Evolutionary conservation across 2,888 invertebrate species (phyloP).

Genomic region (Microctonus aethiopoides): DNA sequence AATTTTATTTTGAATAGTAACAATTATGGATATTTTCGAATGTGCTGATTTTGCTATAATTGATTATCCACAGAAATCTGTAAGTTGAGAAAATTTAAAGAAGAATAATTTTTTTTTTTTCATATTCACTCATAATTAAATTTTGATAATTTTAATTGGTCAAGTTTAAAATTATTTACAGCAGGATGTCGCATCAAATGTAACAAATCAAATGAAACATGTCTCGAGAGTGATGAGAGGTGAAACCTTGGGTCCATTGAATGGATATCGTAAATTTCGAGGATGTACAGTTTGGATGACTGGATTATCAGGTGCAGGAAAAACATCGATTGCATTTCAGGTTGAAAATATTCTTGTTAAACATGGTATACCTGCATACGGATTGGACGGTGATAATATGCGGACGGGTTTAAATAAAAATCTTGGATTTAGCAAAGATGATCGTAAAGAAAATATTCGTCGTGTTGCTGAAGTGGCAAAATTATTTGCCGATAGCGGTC

Average conservation of each 20-base stretch:
- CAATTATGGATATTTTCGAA: too few species aligned
- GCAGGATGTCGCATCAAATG: too few species aligned
- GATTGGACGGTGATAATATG: conserved; percentile 97
- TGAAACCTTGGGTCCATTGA: conserved; percentile 86
- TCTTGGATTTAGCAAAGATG: conserved; percentile 92
- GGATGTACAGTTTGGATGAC: conserved; percentile 98
- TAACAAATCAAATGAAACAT: conserved; percentile 93
- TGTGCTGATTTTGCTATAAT: too few species aligned
- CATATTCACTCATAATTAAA: too few species aligned
- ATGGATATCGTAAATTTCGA: conserved; percentile 91
- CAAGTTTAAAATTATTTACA: too few species aligned
- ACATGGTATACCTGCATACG: conserved; percentile 92
- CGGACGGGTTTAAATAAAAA: conserved; percentile 96
- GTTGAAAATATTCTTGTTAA: conserved; percentile 93
- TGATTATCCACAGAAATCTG: too few species aligned
- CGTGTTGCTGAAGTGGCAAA: conserved; percentile 97
- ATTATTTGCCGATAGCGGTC: conserved; percentile 97
- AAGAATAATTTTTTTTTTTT: too few species aligned
- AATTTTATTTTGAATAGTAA: too few species aligned
- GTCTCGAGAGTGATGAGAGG: conserved; percentile 94
- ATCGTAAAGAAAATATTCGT: conserved; percentile 96
- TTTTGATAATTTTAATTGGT: too few species aligned
- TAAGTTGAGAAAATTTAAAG: too few species aligned
- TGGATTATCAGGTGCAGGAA: conserved; percentile 92
- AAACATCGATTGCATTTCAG: conserved; percentile 97